A percentile compares a stretch with the other conserved stretches of the same genome.
These are phyloP conservation scores for Sturmia bella DNA, from an alignment of 2,888 invertebrate genomes.

Conservation along the genomic window DNA sequence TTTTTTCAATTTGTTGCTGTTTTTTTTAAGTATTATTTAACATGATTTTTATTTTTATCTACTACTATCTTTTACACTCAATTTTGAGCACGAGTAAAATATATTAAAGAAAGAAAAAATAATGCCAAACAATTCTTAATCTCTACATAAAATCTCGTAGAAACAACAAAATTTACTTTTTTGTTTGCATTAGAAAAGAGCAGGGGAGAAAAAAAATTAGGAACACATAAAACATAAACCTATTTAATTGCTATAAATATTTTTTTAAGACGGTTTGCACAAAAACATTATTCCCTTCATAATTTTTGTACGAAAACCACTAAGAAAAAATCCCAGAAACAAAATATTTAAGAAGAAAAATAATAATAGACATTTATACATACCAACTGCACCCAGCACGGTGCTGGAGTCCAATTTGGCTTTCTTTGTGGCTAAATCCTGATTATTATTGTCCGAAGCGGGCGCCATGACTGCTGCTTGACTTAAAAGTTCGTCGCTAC, in stretches of 20 bases:
- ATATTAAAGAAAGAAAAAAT: constrained; percentile 3
- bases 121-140: constrained; percentile 11
- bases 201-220: constrained; percentile 15
- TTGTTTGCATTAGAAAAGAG: constrained; percentile 16
- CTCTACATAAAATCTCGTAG: constrained; percentile 31
- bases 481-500: constrained; percentile 98
- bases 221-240: constrained; percentile 46
- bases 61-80: not conserved
- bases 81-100: no score
- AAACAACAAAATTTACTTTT: constrained; percentile 26
- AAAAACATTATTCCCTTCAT: constrained; percentile 33
- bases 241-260: constrained; percentile 61
- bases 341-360: not conserved
- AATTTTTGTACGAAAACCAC: constrained; percentile 24
- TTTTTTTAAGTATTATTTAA: constrained; percentile 34
- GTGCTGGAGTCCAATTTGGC: constrained; percentile 85
- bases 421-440: constrained; percentile 96
- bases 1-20: constrained; percentile 29
- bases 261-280: constrained; percentile 44
- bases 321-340: constrained; percentile 23
- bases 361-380: constrained; percentile 72
- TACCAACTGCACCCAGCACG: constrained; percentile 82
- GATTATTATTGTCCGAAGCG: constrained; percentile 97
- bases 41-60: constrained; percentile 35
- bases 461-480: constrained; percentile 97